phyloP scores from a whole-genome alignment of 2,888 invertebrate genomes.

The Drosophila anceps region DNA sequence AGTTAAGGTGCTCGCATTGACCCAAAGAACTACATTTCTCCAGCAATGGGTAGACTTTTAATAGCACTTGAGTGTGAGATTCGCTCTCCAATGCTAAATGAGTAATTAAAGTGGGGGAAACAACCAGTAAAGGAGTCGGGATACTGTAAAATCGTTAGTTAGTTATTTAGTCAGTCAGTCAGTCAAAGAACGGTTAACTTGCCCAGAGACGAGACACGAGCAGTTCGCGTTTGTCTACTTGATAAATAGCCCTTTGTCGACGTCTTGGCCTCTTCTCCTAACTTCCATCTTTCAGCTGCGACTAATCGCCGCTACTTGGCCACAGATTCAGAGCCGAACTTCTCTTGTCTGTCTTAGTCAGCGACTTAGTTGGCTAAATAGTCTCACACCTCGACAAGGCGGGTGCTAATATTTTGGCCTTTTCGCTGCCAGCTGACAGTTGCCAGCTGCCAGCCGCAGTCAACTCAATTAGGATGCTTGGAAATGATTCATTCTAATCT shows the following conservation, averaged over 20 bases:
- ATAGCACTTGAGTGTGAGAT: constrained; percentile 52
- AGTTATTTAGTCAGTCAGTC: constrained; percentile 24
- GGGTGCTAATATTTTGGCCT: constrained; percentile 72
- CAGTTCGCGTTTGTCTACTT: constrained; percentile 57
- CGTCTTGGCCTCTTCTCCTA: constrained; percentile 41
- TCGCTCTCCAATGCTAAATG: constrained; percentile 47
- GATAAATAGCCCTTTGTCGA: constrained; percentile 73
- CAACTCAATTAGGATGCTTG: constrained; percentile 80
- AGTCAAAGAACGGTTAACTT: constrained; percentile 65
- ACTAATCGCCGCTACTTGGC: constrained; percentile 71
- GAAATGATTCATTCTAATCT: constrained; percentile 80
- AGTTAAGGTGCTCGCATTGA: constrained; percentile 77
- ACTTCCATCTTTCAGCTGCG: constrained; percentile 30
- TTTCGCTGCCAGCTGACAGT: constrained; percentile 51
- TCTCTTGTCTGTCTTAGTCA: constrained; percentile 18
- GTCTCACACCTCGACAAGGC: constrained; percentile 73
- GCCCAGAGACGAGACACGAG: constrained; percentile 66
- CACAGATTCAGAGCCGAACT: constrained; percentile 37
- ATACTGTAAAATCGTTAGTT: constrained; percentile 36
- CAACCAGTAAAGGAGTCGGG: constrained; percentile 21
- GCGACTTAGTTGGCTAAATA: constrained; percentile 63
- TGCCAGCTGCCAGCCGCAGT: constrained; percentile 36
- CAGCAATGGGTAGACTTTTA: constrained; percentile 34
- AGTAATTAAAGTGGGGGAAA: constrained; percentile 69
- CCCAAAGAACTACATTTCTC: constrained; percentile 76